Conservation (phyloP, 1,140 invertebrate species). For the Antheraea mylitta region DNA sequence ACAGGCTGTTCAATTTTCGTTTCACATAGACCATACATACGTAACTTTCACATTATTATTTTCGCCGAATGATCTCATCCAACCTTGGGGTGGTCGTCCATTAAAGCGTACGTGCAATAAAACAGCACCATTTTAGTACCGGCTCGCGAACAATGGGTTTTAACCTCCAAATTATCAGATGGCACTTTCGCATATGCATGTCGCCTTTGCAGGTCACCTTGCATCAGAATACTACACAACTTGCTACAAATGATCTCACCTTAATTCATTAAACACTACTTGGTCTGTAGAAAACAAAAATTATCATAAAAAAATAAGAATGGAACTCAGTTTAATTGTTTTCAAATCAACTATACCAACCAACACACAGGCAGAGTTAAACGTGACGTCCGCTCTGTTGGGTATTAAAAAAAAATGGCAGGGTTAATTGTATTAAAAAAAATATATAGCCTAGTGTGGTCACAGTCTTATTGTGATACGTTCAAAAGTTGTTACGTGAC, state of each 20-base stretch:
- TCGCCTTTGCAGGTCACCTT: background rate
- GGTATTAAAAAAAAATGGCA: no score
- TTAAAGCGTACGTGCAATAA: constrained; percentile 36
- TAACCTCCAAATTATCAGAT: background rate
- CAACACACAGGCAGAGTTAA: no score
- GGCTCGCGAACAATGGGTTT: constrained; percentile 20
- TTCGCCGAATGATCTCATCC: constrained; percentile 40
- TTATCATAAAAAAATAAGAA: no score
- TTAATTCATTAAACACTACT: background rate
- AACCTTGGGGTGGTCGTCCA: constrained; percentile 39
- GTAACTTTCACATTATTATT: constrained; percentile 37
- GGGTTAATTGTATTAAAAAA: no score
- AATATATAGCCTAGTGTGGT: no score
- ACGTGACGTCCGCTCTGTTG: no score
- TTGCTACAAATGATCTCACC: background rate
- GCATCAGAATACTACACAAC: background rate
- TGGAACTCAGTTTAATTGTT: no score
- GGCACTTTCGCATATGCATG: background rate
- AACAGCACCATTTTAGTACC: constrained; percentile 31
- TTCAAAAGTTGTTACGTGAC: no score
- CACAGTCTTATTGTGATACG: no score
- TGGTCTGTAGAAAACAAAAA: no score
- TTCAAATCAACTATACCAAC: no score
- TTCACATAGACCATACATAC: constrained; percentile 9
- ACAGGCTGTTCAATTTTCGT: background rate